Evolutionary conservation across 2,888 invertebrate genomes (phyloP).

Genomic region (Callyntrura sp.): DNA sequence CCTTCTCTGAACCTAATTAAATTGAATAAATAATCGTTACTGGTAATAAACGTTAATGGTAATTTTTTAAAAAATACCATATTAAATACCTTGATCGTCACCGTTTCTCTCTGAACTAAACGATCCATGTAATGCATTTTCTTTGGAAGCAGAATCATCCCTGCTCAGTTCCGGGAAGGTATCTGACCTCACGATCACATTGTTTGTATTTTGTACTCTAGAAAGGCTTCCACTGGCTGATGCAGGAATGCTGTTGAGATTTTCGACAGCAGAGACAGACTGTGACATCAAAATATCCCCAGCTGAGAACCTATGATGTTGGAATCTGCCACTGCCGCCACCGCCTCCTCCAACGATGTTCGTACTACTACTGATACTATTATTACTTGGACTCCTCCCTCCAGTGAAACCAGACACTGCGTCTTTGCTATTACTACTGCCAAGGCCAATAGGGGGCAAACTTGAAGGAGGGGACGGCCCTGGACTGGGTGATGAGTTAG

Average conservation of each 20-base stretch:
- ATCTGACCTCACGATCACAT: conserved; percentile 82
- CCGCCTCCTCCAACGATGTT: conserved; percentile 2
- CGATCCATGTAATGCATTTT: conserved; percentile 78
- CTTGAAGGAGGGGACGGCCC: conserved; percentile 44
- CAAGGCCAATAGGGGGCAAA: conserved; percentile 73
- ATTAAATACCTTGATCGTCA: conserved; percentile 62
- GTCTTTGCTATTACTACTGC: conserved; percentile 85
- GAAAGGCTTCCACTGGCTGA: conserved; percentile 4
- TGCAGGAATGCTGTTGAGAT: conserved; percentile 70
- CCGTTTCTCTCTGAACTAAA: conserved; percentile 39
- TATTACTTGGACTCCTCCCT: conserved; percentile 54
- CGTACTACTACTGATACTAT: conserved; percentile 13
- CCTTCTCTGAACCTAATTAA: conserved; percentile 80
- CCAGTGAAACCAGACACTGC: conserved; percentile 85
- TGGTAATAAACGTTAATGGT: neutral
- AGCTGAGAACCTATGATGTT: conserved; percentile 83
- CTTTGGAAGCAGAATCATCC: conserved; percentile 81
- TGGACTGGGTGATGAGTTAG: conserved; percentile 56
- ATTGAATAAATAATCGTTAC: neutral
- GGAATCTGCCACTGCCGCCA: conserved; percentile 77
- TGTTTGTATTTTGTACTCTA: conserved; percentile 53
- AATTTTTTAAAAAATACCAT: conserved; percentile 1
- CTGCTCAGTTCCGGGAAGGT: conserved; percentile 83
- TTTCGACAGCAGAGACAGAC: conserved; percentile 79
- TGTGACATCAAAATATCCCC: conserved; percentile 83